A percentile compares a stretch with the other conserved stretches of the same genome.
Evolutionary conservation across 2,113 vertebrate species (phyloP).

Genomic region (Pseudois nayaur): DNA sequence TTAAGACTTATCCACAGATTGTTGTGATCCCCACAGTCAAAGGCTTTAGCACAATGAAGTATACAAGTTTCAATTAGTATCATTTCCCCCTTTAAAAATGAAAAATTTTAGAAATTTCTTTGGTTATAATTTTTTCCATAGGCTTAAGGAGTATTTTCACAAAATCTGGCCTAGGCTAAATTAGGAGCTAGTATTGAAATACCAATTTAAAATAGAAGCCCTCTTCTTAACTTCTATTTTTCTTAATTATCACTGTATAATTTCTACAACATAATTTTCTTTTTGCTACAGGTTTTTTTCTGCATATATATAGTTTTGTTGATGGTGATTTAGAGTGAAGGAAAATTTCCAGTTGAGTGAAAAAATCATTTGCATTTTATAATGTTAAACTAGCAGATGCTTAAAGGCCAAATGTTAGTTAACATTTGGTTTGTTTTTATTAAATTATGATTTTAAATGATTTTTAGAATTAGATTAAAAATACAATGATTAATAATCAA

Average conservation of each 20-base stretch:
- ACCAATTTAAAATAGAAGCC: not conserved
- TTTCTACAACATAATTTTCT: not conserved
- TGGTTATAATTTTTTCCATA: not conserved
- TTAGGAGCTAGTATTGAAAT: not conserved
- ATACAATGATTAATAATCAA: not conserved
- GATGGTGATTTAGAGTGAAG: not conserved
- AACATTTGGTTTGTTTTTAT: conserved; percentile 4
- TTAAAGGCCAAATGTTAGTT: conserved; percentile 28
- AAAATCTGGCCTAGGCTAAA: not conserved
- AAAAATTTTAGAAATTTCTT: not conserved
- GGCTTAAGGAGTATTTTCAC: not conserved
- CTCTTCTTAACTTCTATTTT: not conserved
- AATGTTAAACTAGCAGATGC: conserved; percentile 7
- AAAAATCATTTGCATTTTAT: conserved; percentile 21
- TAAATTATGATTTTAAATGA: not conserved
- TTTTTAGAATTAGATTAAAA: not conserved
- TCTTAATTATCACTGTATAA: not conserved
- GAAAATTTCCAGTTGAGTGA: not conserved
- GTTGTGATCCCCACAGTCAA: not conserved
- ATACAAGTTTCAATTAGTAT: not conserved
- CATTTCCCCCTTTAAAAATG: not conserved
- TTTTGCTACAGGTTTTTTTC: not conserved
- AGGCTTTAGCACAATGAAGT: not conserved
- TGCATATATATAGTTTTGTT: not conserved
- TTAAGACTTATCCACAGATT: not conserved